A percentile compares a stretch with the other conserved stretches of the same genome.
Evolutionary conservation across 2,797 vertebrate species (phyloP).

Genomic region (Notoglanidium macrostoma): DNA sequence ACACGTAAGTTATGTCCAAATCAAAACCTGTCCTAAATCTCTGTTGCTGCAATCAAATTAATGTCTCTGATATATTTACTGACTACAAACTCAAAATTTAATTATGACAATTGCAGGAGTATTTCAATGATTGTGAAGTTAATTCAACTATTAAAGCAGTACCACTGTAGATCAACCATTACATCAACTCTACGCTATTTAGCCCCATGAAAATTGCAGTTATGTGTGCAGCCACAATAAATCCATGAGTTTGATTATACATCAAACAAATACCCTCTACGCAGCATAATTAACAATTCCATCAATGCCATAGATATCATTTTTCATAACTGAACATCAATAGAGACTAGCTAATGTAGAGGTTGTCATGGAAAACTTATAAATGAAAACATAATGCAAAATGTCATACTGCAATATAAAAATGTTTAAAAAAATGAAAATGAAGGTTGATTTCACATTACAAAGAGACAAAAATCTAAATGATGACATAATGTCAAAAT

Average conservation of each 20-base stretch:
- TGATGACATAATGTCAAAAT: background rate
- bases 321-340: background rate
- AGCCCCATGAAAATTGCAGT: background rate
- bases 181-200: background rate
- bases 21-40: slow-evolving; percentile 1
- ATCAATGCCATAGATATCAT: background rate
- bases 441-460: background rate
- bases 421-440: background rate
- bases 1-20: background rate
- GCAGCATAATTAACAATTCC: background rate
- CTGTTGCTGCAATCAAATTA: background rate
- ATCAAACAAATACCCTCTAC: background rate
- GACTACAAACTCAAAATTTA: background rate
- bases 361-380: background rate
- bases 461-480: background rate
- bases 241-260: background rate
- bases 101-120: background rate
- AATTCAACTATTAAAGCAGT: background rate
- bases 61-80: background rate
- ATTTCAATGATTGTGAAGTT: background rate
- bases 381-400: background rate
- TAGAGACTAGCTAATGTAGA: background rate
- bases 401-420: background rate
- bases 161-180: background rate
- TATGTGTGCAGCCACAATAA: background rate